These are phyloP conservation scores for Saccostrea glomerata DNA, from an alignment of 1,140 invertebrate species.

Conservation along the genomic window DNA sequence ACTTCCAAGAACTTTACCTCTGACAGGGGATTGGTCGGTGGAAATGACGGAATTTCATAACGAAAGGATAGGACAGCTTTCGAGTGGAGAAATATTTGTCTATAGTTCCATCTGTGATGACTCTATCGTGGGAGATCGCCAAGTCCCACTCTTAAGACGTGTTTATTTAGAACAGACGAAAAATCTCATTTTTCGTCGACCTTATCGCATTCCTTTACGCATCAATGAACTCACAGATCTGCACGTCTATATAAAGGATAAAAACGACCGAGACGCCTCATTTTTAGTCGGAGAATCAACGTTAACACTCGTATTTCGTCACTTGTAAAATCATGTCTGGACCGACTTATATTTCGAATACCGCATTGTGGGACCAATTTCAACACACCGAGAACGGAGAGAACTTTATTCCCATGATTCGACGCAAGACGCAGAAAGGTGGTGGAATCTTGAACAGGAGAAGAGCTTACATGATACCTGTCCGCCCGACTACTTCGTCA, in stretches of 20 bases:
- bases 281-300: constrained; percentile 34
- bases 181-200: constrained; percentile 27
- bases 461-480: constrained; percentile 27
- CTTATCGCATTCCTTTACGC: constrained; percentile 6
- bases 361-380: constrained; percentile 35
- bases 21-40: constrained; percentile 16
- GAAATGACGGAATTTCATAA: constrained; percentile 17
- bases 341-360: constrained; percentile 36
- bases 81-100: background rate
- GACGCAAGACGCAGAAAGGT: constrained; percentile 32
- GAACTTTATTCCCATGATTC: constrained; percentile 14
- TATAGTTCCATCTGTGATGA: background rate
- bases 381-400: constrained; percentile 1
- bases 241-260: constrained; percentile 46
- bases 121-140: background rate
- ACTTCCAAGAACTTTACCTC: background rate
- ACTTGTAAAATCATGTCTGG: constrained; percentile 3
- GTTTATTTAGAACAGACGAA: constrained; percentile 11
- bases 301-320: constrained; percentile 32
- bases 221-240: constrained; percentile 14
- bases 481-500: background rate
- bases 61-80: background rate
- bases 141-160: background rate
- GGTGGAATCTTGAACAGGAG: constrained; percentile 1
- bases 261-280: background rate